Percentiles rank a stretch among this genome's conserved stretches.
phyloP scores from a whole-genome alignment of 2,797 vertebrate species.

The Microcaecilia unicolor region DNA sequence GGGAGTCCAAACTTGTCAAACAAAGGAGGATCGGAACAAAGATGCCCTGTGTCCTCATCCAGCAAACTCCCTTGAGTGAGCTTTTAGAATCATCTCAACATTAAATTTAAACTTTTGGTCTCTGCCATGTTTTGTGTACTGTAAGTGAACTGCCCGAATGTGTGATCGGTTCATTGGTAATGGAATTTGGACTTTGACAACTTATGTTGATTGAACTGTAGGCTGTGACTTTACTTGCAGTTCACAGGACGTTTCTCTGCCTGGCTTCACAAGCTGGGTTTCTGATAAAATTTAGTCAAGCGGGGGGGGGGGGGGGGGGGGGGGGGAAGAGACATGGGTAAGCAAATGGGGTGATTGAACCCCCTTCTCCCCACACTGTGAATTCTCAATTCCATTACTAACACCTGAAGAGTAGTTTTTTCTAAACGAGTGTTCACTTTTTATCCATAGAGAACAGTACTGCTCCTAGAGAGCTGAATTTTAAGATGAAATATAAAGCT shows the following conservation, averaged over 20 bases:
- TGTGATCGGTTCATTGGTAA: conserved; percentile 4
- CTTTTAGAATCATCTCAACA: conserved; percentile 39
- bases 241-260: neutral
- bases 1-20: conserved; percentile 46
- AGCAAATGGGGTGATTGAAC: too few relatives aligned
- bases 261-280: neutral
- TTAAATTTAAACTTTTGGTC: conserved; percentile 33
- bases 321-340: too few relatives aligned
- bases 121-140: conserved; percentile 20
- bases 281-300: too few relatives aligned
- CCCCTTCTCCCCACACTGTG: too few relatives aligned
- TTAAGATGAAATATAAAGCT: too few relatives aligned
- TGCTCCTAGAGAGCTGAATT: too few relatives aligned
- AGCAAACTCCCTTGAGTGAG: conserved; percentile 42
- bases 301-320: too few relatives aligned
- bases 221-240: conserved; percentile 6
- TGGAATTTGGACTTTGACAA: conserved; percentile 16
- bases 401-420: too few relatives aligned
- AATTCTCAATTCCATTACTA: too few relatives aligned
- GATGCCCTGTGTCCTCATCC: conserved; percentile 50
- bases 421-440: too few relatives aligned
- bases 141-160: conserved; percentile 9
- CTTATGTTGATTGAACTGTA: conserved; percentile 8
- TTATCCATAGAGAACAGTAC: too few relatives aligned
- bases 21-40: conserved; percentile 47